These are phyloP conservation scores for Anorthoa munda DNA, from an alignment of 2,888 invertebrate species.

Conservation along the genomic window DNA sequence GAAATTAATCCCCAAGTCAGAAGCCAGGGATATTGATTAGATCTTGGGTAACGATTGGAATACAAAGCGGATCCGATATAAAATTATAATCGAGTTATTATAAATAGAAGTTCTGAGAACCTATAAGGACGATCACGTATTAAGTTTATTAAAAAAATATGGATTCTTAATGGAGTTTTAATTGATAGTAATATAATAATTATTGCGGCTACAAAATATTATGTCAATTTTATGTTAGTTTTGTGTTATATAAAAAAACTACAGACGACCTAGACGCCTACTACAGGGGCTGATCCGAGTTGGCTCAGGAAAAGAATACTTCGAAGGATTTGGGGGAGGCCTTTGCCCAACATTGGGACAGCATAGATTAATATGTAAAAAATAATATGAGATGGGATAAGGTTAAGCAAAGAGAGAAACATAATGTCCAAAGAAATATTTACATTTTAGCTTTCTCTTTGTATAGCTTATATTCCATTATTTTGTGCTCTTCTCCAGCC, in stretches of 20 bases:
- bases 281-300: too few relatives aligned
- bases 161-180: neutral
- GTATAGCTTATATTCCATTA: too few relatives aligned
- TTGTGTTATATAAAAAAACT: neutral
- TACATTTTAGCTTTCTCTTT: too few relatives aligned
- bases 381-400: too few relatives aligned
- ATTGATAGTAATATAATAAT: neutral
- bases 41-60: conserved; percentile 34
- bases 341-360: too few relatives aligned
- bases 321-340: too few relatives aligned
- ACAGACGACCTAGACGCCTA: too few relatives aligned
- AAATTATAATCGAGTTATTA: conserved; percentile 25
- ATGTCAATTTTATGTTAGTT: neutral
- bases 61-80: conserved; percentile 38
- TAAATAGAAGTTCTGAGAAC: conserved; percentile 26
- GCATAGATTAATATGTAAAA: too few relatives aligned
- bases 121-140: neutral
- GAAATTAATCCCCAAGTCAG: conserved; percentile 27
- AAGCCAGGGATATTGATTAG: conserved; percentile 31
- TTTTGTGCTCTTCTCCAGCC: too few relatives aligned
- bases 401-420: too few relatives aligned
- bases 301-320: too few relatives aligned
- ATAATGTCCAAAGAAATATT: too few relatives aligned
- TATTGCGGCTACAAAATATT: neutral
- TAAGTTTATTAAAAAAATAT: conserved; percentile 18